Conservation (phyloP, 2,888 invertebrate genomes). For the Clunio marinus region DNA sequence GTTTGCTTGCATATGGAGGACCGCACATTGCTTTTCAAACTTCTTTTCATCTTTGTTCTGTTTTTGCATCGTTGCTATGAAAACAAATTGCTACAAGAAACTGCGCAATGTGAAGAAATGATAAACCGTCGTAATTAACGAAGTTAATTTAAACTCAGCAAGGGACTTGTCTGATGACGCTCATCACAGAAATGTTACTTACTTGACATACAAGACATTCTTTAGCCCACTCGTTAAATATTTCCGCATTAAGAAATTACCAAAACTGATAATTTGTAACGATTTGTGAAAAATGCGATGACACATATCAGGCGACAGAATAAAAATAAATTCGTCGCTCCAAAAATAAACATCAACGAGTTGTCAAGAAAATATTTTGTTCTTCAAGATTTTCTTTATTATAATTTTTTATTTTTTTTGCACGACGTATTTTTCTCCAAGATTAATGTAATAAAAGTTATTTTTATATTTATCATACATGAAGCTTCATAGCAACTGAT, state of each 20-base stretch:
- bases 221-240: neutral
- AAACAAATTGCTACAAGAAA: too few species aligned
- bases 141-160: too few species aligned
- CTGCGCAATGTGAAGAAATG: too few species aligned
- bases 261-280: conserved; percentile 4
- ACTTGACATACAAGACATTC: neutral
- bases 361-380: too few species aligned
- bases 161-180: too few species aligned
- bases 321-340: neutral
- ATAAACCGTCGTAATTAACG: too few species aligned
- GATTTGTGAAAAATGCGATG: neutral
- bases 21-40: neutral
- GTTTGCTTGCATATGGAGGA: neutral
- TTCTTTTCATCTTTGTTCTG: conserved; percentile 4
- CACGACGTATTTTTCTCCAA: neutral
- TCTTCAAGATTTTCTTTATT: too few species aligned
- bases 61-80: neutral
- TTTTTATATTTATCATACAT: too few species aligned
- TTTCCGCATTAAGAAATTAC: neutral
- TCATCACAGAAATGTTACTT: neutral
- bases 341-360: neutral
- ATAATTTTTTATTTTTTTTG: neutral
- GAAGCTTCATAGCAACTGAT: too few species aligned
- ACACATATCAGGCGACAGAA: neutral
- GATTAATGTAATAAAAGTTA: too few species aligned